These are phyloP conservation scores for Lepeophtheirus nordmannii DNA, from an alignment of 2,888 invertebrate genomes.

Conservation along the genomic window DNA sequence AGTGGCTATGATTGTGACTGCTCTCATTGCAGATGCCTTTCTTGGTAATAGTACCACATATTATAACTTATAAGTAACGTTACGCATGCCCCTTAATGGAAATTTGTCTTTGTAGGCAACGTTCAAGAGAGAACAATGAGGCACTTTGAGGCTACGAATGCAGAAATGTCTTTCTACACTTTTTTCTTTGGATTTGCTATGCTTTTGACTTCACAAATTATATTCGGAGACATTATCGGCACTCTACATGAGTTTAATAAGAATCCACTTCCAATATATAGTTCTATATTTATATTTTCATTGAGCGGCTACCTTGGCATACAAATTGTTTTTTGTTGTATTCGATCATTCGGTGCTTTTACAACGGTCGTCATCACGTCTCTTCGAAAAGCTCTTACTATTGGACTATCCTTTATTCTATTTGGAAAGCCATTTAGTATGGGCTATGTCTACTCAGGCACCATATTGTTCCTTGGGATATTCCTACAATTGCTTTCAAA, in stretches of 20 bases:
- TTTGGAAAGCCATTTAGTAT: conserved; percentile 85
- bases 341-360: conserved; percentile 74
- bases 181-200: conserved; percentile 75
- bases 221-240: conserved; percentile 54
- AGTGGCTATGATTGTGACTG: conserved; percentile 45
- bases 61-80: neutral
- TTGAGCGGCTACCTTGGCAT: conserved; percentile 80
- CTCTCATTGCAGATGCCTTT: conserved; percentile 78
- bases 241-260: conserved; percentile 60
- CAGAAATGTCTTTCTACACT: conserved; percentile 82
- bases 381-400: conserved; percentile 76
- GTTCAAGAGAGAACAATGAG: conserved; percentile 83
- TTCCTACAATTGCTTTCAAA: conserved; percentile 87
- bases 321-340: conserved; percentile 73
- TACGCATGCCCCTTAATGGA: too few relatives aligned
- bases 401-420: conserved; percentile 75
- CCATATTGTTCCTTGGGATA: conserved; percentile 72
- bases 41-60: conserved; percentile 79
- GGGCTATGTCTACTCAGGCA: conserved; percentile 72
- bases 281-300: conserved; percentile 69
- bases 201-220: conserved; percentile 52
- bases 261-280: conserved; percentile 54
- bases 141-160: conserved; percentile 60
- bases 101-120: too few relatives aligned
- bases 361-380: conserved; percentile 85